phyloP scores from a whole-genome alignment of 2,888 invertebrate species.

The Nasonovia ribisnigri region DNA sequence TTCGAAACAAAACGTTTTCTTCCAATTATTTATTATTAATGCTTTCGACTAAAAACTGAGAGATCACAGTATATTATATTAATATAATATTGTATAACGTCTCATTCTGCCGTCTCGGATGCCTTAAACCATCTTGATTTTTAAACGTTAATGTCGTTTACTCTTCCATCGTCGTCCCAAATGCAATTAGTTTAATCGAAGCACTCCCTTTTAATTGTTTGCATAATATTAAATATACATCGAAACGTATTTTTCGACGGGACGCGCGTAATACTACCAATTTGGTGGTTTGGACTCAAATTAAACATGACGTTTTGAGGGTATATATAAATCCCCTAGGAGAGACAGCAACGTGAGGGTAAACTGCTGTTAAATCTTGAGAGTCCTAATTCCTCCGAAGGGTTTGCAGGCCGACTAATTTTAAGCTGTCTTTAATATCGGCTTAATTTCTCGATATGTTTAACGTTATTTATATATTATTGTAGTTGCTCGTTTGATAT shows the following conservation, averaged over 20 bases:
- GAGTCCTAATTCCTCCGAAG: conserved; percentile 33
- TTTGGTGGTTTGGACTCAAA: conserved; percentile 20
- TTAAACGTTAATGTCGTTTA: not conserved
- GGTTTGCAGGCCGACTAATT: conserved; percentile 31
- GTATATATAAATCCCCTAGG: conserved; percentile 42
- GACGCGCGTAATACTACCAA: not conserved
- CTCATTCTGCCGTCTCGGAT: not conserved
- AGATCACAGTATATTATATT: not conserved
- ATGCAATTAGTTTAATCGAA: conserved; percentile 47
- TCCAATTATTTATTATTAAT: not conserved
- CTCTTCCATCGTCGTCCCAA: not conserved
- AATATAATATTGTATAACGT: not conserved
- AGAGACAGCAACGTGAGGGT: not conserved
- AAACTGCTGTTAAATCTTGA: conserved; percentile 28
- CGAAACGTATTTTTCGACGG: not conserved
- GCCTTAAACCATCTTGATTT: not conserved
- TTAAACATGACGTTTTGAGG: conserved; percentile 47
- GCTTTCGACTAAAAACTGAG: not conserved
- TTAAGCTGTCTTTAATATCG: conserved; percentile 33
- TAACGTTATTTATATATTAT: not conserved
- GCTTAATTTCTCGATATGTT: not conserved
- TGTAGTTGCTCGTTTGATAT: not conserved
- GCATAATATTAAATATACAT: conserved; percentile 22
- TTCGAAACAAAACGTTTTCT: not conserved
- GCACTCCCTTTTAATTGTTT: conserved; percentile 10